A percentile compares a stretch with the other conserved stretches of the same genome.
phyloP scores from a whole-genome alignment of 2,797 vertebrate species.

The Alfaro cultratus region DNA sequence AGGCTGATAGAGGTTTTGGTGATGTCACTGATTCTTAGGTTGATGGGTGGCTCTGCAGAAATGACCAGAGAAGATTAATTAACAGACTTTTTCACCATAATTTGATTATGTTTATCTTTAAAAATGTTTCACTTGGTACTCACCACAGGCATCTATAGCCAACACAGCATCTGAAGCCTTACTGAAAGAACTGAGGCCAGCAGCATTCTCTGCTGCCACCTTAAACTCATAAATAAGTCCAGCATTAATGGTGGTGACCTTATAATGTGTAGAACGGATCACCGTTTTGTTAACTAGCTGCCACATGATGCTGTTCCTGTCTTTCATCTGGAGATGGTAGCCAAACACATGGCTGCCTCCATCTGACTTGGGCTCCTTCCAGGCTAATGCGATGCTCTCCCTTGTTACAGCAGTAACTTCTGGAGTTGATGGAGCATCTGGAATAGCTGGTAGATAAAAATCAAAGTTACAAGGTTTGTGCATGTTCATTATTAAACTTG shows the following conservation, averaged over 20 bases:
- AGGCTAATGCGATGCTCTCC: slow-evolving; percentile 90
- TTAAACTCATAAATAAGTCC: slow-evolving; percentile 99
- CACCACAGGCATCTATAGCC: slow-evolving; percentile 98
- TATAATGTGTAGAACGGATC: slow-evolving; percentile 95
- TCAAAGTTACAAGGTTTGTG: slow-evolving; percentile 8
- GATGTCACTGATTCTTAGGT: slow-evolving; percentile 91
- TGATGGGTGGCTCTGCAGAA: slow-evolving; percentile 89
- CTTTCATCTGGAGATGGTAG: slow-evolving; percentile 98
- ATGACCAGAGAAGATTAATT: background rate
- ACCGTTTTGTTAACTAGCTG: slow-evolving; percentile 92
- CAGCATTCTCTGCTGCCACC: slow-evolving; percentile 95
- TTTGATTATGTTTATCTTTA: background rate
- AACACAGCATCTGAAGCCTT: slow-evolving; percentile 92
- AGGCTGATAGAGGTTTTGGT: slow-evolving; percentile 92
- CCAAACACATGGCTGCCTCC: slow-evolving; percentile 92
- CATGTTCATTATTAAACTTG: background rate
- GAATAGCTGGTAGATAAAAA: slow-evolving; percentile 81
- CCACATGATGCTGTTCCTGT: slow-evolving; percentile 97
- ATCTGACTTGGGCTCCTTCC: slow-evolving; percentile 94
- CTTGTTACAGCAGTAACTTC: slow-evolving; percentile 90
- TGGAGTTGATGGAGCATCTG: slow-evolving; percentile 91
- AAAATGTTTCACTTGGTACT: slow-evolving; percentile 57
- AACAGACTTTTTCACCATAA: background rate
- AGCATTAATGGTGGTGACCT: slow-evolving; percentile 88
- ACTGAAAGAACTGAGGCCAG: slow-evolving; percentile 91